Evolutionary conservation across 2,797 vertebrate genomes (phyloP).

Genomic region (Neopelma chrysocephalum): DNA sequence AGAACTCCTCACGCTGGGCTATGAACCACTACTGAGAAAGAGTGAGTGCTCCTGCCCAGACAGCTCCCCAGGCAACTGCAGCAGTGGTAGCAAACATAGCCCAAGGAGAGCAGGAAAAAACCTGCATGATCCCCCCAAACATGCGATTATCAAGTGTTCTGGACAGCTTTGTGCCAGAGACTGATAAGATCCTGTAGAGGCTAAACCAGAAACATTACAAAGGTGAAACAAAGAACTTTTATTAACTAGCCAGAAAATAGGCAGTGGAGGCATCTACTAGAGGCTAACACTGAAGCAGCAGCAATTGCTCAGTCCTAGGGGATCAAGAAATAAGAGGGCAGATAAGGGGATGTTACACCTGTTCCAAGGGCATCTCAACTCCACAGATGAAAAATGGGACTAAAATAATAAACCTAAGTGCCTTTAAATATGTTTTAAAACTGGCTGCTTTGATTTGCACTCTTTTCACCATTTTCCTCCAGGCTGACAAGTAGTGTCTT

Average conservation of each 20-base stretch:
- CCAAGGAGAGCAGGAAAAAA: neutral
- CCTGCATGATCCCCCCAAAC: neutral
- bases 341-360: neutral
- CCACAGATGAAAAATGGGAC: neutral
- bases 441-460: neutral
- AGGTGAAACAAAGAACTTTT: neutral
- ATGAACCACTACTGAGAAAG: neutral
- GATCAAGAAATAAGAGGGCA: neutral
- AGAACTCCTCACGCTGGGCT: rapidly evolving
- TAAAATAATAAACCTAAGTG: neutral
- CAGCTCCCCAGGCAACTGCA: neutral
- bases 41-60: neutral
- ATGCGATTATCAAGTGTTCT: rapidly evolving
- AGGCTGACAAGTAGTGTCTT: neutral
- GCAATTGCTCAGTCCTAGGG: neutral
- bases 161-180: neutral
- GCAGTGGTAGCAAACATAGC: neutral
- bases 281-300: neutral
- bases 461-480: neutral
- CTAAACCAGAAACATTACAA: neutral
- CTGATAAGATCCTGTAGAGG: rapidly evolving
- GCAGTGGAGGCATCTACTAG: neutral
- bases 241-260: neutral
- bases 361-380: neutral
- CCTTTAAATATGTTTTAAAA: neutral